A percentile compares a stretch with the other conserved stretches of the same genome.
phyloP scores from a whole-genome alignment of 23 tunicate species.

The Trididemnum miniatum region DNA sequence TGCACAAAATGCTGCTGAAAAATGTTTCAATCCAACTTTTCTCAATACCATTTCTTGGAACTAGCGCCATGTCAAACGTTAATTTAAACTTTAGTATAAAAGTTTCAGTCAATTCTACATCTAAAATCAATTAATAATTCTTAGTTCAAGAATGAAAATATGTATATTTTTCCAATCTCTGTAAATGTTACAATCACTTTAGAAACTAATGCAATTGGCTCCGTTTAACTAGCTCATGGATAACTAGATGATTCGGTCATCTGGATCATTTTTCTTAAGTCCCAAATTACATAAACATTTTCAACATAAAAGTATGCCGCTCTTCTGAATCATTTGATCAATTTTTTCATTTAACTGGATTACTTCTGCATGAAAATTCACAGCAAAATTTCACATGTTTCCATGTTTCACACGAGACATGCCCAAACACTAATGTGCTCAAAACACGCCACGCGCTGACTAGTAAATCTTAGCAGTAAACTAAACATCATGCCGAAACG shows the following conservation, averaged over 20 bases:
- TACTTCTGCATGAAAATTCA: conserved; percentile 11
- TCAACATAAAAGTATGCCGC: conserved; percentile 2
- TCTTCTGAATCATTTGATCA: background rate
- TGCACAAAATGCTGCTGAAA: conserved; percentile 32
- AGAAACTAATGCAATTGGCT: background rate
- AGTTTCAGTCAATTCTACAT: background rate
- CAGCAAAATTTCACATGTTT: no score
- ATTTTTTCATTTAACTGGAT: background rate
- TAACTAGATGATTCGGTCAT: background rate
- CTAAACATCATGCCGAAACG: no score
- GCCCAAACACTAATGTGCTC: no score
- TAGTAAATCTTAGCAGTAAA: no score
- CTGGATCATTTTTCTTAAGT: background rate
- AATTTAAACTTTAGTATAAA: background rate
- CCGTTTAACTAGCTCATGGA: conserved; percentile 6
- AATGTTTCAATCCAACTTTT: conserved; percentile 53
- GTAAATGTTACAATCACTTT: background rate
- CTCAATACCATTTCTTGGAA: conserved; percentile 27
- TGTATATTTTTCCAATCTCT: background rate
- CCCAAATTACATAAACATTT: conserved; percentile 6
- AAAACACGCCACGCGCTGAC: no score
- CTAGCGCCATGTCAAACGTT: conserved; percentile 74
- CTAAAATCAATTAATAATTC: background rate
- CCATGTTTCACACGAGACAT: no score
- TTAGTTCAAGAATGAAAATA: background rate